These are phyloP conservation scores for Homarus gammarus DNA, from an alignment of 2,888 invertebrate species.

Conservation along the genomic window DNA sequence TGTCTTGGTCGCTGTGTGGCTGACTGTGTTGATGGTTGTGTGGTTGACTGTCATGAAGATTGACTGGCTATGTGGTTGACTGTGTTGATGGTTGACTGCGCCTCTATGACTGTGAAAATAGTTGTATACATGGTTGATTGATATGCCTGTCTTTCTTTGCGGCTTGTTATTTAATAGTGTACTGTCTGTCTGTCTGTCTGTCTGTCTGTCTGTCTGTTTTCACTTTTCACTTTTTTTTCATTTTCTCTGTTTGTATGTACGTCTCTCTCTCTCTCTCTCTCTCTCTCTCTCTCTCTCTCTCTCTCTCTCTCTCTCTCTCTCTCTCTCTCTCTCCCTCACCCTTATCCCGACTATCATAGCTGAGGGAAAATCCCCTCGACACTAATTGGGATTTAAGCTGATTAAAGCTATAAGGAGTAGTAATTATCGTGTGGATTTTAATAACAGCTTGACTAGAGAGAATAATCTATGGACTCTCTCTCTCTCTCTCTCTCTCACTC, in stretches of 20 bases:
- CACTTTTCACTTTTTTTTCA: too few relatives aligned
- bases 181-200: background rate
- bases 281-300: background rate
- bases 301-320: background rate
- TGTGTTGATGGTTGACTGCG: background rate
- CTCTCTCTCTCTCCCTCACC: background rate
- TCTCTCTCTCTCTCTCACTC: too few relatives aligned
- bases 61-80: background rate
- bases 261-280: background rate
- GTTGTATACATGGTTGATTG: too few relatives aligned
- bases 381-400: constrained; percentile 58
- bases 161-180: too few relatives aligned
- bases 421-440: constrained; percentile 39
- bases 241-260: too few relatives aligned
- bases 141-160: too few relatives aligned
- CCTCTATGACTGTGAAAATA: background rate
- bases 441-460: background rate
- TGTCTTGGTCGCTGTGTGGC: too few relatives aligned
- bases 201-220: background rate
- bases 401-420: constrained; percentile 46
- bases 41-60: background rate
- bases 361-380: constrained; percentile 14
- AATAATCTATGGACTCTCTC: too few relatives aligned
- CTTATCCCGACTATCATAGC: background rate
- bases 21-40: too few relatives aligned